Evolutionary conservation across 2,113 vertebrate species (phyloP).

Genomic region (Planiliza haematocheilus): DNA sequence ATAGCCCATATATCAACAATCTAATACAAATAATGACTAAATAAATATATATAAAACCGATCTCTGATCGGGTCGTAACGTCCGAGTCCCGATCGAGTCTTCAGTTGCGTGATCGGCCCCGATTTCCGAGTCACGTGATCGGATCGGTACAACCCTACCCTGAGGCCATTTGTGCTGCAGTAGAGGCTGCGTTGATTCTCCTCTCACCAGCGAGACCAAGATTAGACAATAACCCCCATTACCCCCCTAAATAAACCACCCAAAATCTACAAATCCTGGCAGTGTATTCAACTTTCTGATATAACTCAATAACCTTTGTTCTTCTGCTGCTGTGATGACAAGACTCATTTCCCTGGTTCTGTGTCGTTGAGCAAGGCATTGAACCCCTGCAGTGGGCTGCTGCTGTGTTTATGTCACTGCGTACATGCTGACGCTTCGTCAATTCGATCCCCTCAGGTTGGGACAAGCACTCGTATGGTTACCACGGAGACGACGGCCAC

Average conservation of each 20-base stretch:
- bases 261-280: background rate
- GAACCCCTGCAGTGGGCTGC: background rate
- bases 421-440: background rate
- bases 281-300: background rate
- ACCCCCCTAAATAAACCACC: background rate
- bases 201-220: background rate
- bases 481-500: constrained; percentile 97
- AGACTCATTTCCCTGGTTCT: background rate
- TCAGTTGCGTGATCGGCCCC: too few species aligned
- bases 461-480: constrained; percentile 99
- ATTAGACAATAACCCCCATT: background rate
- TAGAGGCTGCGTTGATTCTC: background rate
- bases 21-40: too few species aligned
- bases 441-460: constrained; percentile 84
- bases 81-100: too few species aligned
- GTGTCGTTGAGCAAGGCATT: constrained; percentile 17
- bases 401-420: too few species aligned
- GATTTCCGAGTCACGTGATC: too few species aligned
- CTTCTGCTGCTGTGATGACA: background rate
- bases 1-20: too few species aligned
- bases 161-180: background rate
- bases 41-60: too few species aligned
- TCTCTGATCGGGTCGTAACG: too few species aligned
- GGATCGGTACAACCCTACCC: too few species aligned
- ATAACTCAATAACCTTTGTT: background rate